phyloP scores from a whole-genome alignment of 2,888 invertebrate species.

The Allygus modestus region DNA sequence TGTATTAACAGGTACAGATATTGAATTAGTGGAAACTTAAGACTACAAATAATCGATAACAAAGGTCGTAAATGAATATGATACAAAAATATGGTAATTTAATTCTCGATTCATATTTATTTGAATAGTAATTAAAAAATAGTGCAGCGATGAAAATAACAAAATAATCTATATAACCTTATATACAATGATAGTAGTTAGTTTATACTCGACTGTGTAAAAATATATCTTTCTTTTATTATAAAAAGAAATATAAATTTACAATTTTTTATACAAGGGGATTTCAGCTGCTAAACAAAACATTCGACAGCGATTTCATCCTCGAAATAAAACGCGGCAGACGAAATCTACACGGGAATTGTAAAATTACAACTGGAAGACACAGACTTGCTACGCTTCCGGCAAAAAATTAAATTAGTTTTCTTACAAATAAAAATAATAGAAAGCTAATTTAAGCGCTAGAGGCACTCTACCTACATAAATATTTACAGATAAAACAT shows the following conservation, averaged over 20 bases:
- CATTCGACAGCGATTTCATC: background rate
- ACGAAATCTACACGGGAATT: background rate
- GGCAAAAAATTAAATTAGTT: background rate
- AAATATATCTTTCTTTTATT: constrained; percentile 27
- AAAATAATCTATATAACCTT: constrained; percentile 33
- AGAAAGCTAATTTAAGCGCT: constrained; percentile 25
- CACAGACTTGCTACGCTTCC: constrained; percentile 14
- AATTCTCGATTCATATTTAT: background rate
- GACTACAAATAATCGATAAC: background rate
- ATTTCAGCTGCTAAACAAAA: constrained; percentile 1
- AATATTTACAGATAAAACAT: constrained; percentile 27
- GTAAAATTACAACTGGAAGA: constrained; percentile 27
- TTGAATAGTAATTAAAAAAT: background rate
- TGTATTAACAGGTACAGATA: constrained; percentile 8
- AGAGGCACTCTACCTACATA: constrained; percentile 28
- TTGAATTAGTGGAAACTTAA: background rate
- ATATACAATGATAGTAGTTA: constrained; percentile 21
- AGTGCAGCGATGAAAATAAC: constrained; percentile 5
- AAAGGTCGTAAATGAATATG: background rate
- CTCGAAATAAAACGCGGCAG: background rate
- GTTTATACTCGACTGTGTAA: constrained; percentile 9
- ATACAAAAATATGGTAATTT: constrained; percentile 8
- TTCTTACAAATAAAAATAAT: constrained; percentile 14
- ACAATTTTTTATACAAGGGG: constrained; percentile 10
- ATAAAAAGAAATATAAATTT: constrained; percentile 32